Evolutionary conservation across 2,113 vertebrate genomes (phyloP), one percentile per base, ranked within the genome.

Genomic region (Abramis brama): DNA sequence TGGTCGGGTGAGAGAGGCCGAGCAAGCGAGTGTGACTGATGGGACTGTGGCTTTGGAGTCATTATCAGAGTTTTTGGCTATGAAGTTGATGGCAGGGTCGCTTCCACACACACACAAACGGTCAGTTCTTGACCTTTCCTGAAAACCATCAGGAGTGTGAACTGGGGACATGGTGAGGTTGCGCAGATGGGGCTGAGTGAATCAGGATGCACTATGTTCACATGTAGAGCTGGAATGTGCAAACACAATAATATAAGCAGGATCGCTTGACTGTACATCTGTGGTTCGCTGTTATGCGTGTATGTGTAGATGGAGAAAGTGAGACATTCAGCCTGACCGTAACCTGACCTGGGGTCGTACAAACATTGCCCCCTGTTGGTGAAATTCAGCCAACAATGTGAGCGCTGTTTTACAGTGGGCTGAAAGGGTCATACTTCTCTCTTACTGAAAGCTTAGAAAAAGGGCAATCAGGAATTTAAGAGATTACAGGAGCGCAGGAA

Each of bases 401-500:
- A 79, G 70, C 27, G 79, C 62, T 85, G 82, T 83, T 79, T 84
- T 88, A 23, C 68, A 70, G 47, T 13, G 59, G 27, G 27, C 43
- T 85, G n/a, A 82, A 89, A 79, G 70, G 39, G 79, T 55, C n/a
- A 27, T 66, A 50, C 79, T 71, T 76, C 85, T 81, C 79, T 79
- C 68, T 71, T 33, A 81, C 83, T 86, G 78, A 85, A 73, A 83
- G 85, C 78, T 84, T 70, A 85, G 85, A 75, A 81, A 87, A 77
- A 86, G 75, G 55, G 79, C 64, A 85, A 27, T 79, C 85, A 84
- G 76, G 87, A 86, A 85, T 87, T 89, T 87, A 83, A 82, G 79
- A 89, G 88, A 89, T 89, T 89, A 89, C 88, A 86, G 86, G 55
- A 84, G 43, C 62, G 9, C 85, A 86, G 87, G 82, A 88, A 87